Evolutionary conservation across 2,888 invertebrate species (phyloP), one percentile per base, ranked within the genome.

Genomic region (Willowsia nigromaculata): DNA sequence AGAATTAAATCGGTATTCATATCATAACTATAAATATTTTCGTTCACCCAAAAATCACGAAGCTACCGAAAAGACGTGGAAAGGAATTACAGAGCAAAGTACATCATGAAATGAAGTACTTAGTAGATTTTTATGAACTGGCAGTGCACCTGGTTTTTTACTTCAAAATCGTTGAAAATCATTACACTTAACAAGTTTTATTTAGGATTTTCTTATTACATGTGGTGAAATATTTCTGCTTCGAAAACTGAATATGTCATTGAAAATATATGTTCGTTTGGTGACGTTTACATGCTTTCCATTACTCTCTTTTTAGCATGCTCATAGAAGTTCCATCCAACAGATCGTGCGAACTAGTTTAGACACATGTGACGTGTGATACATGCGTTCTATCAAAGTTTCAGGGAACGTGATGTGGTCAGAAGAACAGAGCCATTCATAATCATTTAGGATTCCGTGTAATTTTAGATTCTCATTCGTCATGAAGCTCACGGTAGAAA

Each of bases 71-170:
- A n/a, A n/a, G n/a, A n/a, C n/a, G n/a, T n/a, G n/a, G n/a, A n/a
- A n/a, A n/a, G n/a, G n/a, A n/a, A n/a, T n/a, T n/a, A n/a, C n/a
- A n/a, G n/a, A n/a, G n/a, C n/a, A n/a, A n/a, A n/a, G n/a, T n/a
- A n/a, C n/a, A n/a, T n/a, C 53, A 40, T 37, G 18, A 18, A 53
- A 53, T n/a, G 18, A 53, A 53, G 4, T 18, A 22, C 53, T n/a
- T n/a, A 53, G 53, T 22, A 53, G 22, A n/a, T n/a, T n/a, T n/a
- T n/a, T n/a, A n/a, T n/a, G 53, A n/a, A 53, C 53, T 53, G n/a
- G 3, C 33, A 65, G 18, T 68, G 68, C 68, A 68, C 68, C 68
- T 68, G 68, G 68, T 68, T 68, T 68, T 22, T 18, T 68, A 68
- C 30, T 68, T 68, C 68, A 68, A 68, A 59, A 59, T 59, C 27